Evolutionary conservation across 2,888 invertebrate genomes (phyloP).

Genomic region (Caenorhabditis panamensis): DNA sequence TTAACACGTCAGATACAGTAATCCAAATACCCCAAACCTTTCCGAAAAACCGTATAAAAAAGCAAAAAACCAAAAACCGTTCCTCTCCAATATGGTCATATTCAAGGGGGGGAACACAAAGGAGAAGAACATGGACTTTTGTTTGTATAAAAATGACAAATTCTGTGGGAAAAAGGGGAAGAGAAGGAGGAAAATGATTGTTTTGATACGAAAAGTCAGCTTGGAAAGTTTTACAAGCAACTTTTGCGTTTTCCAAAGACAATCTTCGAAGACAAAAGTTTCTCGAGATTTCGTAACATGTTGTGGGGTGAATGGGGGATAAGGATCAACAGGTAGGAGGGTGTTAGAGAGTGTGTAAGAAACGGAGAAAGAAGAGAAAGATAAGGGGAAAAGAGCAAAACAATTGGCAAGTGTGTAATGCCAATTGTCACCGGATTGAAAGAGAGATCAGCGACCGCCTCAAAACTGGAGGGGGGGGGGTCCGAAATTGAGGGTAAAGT

Average conservation of each 20-base stretch:
- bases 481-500: not conserved
- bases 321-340: slow-evolving; percentile 23
- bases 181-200: not conserved
- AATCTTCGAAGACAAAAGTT: no score
- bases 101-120: not conserved
- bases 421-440: not conserved
- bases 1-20: no score
- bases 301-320: slow-evolving; percentile 6
- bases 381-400: slow-evolving; percentile 17
- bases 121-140: not conserved
- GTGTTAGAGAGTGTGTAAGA: slow-evolving; percentile 22
- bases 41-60: not conserved
- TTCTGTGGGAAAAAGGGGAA: not conserved
- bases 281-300: slow-evolving; percentile 13
- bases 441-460: slow-evolving; percentile 7
- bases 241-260: no score
- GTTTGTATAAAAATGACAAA: slow-evolving; percentile 1
- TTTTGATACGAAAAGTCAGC: not conserved
- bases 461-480: not conserved
- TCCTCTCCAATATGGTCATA: not conserved
- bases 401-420: slow-evolving; percentile 17
- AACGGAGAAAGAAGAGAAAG: slow-evolving; percentile 15
- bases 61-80: not conserved
- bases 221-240: not conserved
- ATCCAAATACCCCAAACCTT: not conserved